phyloP scores from a whole-genome alignment of 2,888 invertebrate genomes.

The Stomorhina lunata region DNA sequence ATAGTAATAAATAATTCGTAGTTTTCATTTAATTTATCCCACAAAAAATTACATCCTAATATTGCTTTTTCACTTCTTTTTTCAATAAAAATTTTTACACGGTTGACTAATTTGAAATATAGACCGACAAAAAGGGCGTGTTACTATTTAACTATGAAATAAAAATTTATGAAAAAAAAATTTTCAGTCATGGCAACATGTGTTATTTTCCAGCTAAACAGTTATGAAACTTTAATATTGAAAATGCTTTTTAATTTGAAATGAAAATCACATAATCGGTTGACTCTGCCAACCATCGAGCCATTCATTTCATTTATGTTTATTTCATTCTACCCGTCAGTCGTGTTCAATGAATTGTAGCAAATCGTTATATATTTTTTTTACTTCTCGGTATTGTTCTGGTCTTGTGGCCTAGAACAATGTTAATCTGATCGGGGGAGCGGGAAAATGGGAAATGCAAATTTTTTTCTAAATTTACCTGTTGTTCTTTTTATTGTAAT shows the following conservation, averaged over 20 bases:
- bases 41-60: slow-evolving; percentile 7
- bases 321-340: neutral
- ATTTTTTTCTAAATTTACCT: slow-evolving; percentile 15
- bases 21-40: slow-evolving; percentile 9
- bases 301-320: no score
- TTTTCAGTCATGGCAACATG: slow-evolving; percentile 19
- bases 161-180: neutral
- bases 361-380: slow-evolving; percentile 27
- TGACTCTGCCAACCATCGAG: neutral
- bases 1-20: slow-evolving; percentile 1
- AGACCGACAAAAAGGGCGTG: slow-evolving; percentile 29
- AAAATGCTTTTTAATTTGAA: slow-evolving; percentile 15
- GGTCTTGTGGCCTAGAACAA: neutral
- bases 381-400: no score
- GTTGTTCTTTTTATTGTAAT: neutral
- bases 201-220: slow-evolving; percentile 8
- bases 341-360: slow-evolving; percentile 42
- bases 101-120: slow-evolving; percentile 46
- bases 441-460: neutral
- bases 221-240: slow-evolving; percentile 36
- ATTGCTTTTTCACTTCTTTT: neutral
- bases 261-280: neutral
- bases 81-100: slow-evolving; percentile 23
- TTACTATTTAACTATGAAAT: neutral
- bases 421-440: neutral